A percentile compares a stretch with the other conserved stretches of the same genome.
phyloP scores from a whole-genome alignment of 2,888 invertebrate species.

The Ophion ventricosus region DNA sequence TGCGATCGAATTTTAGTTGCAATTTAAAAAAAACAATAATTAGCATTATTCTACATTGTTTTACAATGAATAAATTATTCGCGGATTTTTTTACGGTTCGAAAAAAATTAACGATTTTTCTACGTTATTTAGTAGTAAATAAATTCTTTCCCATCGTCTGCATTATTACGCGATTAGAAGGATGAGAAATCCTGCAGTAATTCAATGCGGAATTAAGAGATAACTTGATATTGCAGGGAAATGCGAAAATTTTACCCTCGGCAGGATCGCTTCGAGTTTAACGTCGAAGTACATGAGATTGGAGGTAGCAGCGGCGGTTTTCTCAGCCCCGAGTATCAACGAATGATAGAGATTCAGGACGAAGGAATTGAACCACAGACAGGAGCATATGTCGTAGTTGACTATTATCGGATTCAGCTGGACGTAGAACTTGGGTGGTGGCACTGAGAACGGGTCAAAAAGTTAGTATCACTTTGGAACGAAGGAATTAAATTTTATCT shows the following conservation, averaged over 20 bases:
- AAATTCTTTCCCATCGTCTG: not conserved
- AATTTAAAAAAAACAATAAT: constrained; percentile 19
- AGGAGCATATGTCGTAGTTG: constrained; percentile 93
- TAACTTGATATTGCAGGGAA: not conserved
- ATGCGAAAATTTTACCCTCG: constrained; percentile 87
- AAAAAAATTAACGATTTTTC: not conserved
- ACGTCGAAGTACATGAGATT: constrained; percentile 91
- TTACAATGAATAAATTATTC: not conserved
- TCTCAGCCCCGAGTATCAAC: constrained; percentile 84
- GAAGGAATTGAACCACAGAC: constrained; percentile 97
- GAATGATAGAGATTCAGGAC: constrained; percentile 93
- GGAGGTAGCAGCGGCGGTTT: constrained; percentile 73
- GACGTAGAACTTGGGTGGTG: constrained; percentile 95
- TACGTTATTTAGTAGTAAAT: not conserved
- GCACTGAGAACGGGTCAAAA: constrained; percentile 86
- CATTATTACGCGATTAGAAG: not conserved
- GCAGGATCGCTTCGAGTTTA: constrained; percentile 96
- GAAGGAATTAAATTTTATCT: not conserved
- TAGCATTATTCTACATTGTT: not conserved
- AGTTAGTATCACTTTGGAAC: not conserved
- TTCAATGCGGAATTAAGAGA: not conserved
- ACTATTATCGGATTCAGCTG: constrained; percentile 96
- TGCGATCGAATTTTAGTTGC: constrained; percentile 79
- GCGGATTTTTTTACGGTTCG: not conserved
- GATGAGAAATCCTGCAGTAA: not conserved